Conservation (phyloP, 2,113 vertebrate species). For the Anthoscopus minutus region DNA sequence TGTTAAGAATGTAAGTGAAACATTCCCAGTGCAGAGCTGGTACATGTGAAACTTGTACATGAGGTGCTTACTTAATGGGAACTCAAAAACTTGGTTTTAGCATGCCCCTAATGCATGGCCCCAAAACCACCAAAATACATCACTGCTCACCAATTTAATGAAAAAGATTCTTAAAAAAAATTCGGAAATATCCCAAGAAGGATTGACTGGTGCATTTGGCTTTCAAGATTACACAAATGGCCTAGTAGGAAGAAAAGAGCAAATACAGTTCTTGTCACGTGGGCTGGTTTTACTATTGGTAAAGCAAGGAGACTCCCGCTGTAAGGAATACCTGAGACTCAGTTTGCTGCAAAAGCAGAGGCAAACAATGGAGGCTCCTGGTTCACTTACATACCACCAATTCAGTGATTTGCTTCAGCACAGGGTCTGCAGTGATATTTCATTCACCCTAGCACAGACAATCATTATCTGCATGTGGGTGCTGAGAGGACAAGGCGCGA, state of each 20-base stretch:
- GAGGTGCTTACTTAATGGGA: background rate
- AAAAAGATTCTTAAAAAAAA: background rate
- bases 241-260: background rate
- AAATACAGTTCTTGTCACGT: background rate
- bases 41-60: background rate
- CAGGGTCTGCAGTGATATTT: slow-evolving; percentile 29
- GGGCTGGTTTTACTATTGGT: background rate
- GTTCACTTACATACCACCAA: background rate
- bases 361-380: background rate
- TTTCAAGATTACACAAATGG: background rate
- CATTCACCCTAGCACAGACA: slow-evolving; percentile 36
- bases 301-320: background rate
- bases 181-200: background rate
- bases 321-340: background rate
- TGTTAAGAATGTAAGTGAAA: background rate
- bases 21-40: background rate
- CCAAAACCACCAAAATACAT: background rate
- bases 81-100: background rate
- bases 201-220: background rate
- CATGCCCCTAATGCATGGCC: background rate
- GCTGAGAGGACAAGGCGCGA: background rate
- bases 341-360: background rate
- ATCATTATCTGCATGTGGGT: slow-evolving; percentile 50
- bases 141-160: background rate
- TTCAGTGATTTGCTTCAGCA: slow-evolving; percentile 7